These are phyloP conservation scores for Gallinago solitaria DNA, from an alignment of 2,797 vertebrate species.

Conservation along the genomic window DNA sequence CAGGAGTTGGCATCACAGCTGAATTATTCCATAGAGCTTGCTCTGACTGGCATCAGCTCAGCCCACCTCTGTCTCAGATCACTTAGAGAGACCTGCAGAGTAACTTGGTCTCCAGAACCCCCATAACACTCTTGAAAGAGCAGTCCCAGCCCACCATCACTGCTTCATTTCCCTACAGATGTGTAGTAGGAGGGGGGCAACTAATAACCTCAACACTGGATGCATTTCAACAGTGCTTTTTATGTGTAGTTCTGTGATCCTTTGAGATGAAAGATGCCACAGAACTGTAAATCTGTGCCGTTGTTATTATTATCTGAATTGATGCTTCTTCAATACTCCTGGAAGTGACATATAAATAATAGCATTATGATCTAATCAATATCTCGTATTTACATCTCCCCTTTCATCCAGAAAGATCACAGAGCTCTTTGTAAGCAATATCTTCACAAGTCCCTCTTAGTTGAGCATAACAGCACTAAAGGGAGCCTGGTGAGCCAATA, in stretches of 20 bases:
- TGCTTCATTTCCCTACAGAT: background rate
- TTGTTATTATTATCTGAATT: slow-evolving; percentile 23
- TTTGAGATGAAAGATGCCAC: slow-evolving; percentile 42
- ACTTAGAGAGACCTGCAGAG: background rate
- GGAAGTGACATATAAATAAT: slow-evolving; percentile 61
- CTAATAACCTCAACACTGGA: background rate
- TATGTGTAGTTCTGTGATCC: slow-evolving; percentile 9
- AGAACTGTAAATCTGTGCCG: background rate
- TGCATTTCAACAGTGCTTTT: background rate
- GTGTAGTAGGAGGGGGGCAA: background rate
- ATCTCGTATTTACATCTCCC: slow-evolving; percentile 50
- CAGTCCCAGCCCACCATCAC: background rate
- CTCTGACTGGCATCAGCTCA: background rate
- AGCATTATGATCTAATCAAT: slow-evolving; percentile 59
- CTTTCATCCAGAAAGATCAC: slow-evolving; percentile 65
- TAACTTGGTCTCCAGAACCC: background rate
- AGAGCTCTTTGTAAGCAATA: slow-evolving; percentile 41
- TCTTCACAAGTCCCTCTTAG: slow-evolving; percentile 47
- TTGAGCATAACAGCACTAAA: slow-evolving; percentile 14
- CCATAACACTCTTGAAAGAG: background rate
- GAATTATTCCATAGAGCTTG: background rate
- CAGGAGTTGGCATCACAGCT: background rate
- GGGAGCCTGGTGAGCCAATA: slow-evolving; percentile 7
- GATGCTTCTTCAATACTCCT: slow-evolving; percentile 38
- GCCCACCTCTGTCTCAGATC: background rate